Percentiles rank a stretch among this genome's conserved stretches.
Evolutionary conservation across 2,113 vertebrate genomes (phyloP).

Genomic region (Lutjanus erythropterus): DNA sequence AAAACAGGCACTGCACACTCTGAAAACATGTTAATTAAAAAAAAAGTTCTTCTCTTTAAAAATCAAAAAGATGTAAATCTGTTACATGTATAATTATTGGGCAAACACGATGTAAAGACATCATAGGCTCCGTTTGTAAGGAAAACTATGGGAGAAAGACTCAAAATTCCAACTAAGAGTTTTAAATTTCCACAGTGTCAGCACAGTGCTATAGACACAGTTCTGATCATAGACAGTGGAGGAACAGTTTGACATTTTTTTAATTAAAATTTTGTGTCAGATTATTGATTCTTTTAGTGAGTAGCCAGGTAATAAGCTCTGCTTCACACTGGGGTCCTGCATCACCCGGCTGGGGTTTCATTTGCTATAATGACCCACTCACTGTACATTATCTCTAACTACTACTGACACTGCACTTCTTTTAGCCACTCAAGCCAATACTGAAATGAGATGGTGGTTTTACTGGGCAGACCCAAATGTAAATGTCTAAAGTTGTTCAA

Average conservation of each 20-base stretch:
- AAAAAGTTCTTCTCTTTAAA: not conserved
- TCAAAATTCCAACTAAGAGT: not conserved
- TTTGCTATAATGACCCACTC: too few relatives aligned
- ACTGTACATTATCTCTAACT: not conserved
- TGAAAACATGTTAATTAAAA: not conserved
- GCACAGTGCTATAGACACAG: too few relatives aligned
- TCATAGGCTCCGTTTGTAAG: not conserved
- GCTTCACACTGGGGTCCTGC: too few relatives aligned
- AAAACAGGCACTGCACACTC: not conserved
- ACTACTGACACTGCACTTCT: not conserved
- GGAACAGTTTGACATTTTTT: too few relatives aligned
- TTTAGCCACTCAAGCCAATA: not conserved
- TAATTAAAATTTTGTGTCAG: too few relatives aligned
- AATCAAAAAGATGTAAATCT: not conserved
- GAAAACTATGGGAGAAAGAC: not conserved
- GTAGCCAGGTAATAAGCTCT: too few relatives aligned
- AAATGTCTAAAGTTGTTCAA: not conserved
- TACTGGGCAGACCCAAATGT: not conserved
- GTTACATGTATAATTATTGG: not conserved
- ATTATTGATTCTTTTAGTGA: too few relatives aligned
- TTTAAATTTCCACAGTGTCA: not conserved
- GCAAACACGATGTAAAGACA: not conserved
- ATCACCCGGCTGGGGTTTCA: too few relatives aligned
- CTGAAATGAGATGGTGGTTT: not conserved
- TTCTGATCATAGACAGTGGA: too few relatives aligned